Base-by-base conservation (phyloP, 1,140 invertebrate species). In the Lutraria rhynchaena region DNA sequence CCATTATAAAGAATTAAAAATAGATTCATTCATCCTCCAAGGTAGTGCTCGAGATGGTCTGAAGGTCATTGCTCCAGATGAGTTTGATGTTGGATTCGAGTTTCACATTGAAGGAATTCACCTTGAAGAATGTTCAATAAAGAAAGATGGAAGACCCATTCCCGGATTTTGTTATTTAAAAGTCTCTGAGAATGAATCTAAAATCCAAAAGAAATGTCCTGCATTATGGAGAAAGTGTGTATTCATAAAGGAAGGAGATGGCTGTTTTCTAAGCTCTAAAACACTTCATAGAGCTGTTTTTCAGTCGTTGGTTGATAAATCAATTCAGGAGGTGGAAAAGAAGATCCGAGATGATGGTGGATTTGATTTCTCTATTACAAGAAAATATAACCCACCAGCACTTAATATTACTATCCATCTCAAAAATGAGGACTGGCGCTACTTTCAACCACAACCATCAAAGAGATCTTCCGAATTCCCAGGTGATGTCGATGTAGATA, bases 21-120 rank as follows among this genome's bases (percentile, higher is more conserved):
- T 77, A 22, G 75, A 67, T 51, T 67, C 60, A 24, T 77, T 53
- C 75, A 57, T 77, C 19, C 41, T 60, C 22, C 75, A 77, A 31
- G 78, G 78, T 7, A 81, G 78, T 55, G 60, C 78, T 22, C 35
- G 78, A 49, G 69, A 81, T 49, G 78, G 78, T 1, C 53, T 81
- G 69, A 81, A 81, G 35, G 78, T 81, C 27, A 53, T 81, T 9
- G 49, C 60, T 51, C 53, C 69, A 1, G 55, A 71, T 51, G 78
- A 73, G 24, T 81, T 73, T 55, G 69, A 71, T 73, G 29, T 53
- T 4, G 31, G 53, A 41, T 15, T 81, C 1, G 46, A 71, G 46
- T 81, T 73, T 27, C 46, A 81, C 33, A 73, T 58, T 7, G 57
- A 58, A 58, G 27, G 57, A 15, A 29, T 58, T 7, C 7, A 29